Base-by-base conservation (phyloP, 1,140 invertebrate genomes). In the Laodelphax striatellus region DNA sequence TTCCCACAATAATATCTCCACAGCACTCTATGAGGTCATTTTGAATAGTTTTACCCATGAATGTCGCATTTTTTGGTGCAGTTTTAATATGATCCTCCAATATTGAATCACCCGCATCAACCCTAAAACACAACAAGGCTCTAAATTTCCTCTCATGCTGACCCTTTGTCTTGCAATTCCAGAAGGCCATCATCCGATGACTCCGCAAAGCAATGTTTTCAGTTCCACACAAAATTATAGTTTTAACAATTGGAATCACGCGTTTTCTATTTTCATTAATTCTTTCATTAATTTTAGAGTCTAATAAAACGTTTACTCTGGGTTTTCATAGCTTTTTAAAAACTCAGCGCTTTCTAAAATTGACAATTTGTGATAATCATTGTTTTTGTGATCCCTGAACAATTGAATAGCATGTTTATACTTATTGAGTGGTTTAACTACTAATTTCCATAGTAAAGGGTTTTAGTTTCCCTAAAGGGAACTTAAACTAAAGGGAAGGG, bases 111-210 rank as follows among this genome's bases (percentile, higher is more conserved):
- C 66, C 64, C 41, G 56, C 42, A 46, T 63, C 61, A 14, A 64
- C 55, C 54, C 63, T 43, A 55, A 64, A 64, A 17, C 60, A 3
- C 22, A 67, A 54, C 14, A 67, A 43, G 1, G 53, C 58, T 52
- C 64, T 55, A 52, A 67, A 67, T 44, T 65, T 67, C 10, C 66
- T 63, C 58, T 67, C 63, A 64, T 65, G 58, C 17, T 22, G 16
- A 28, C 14, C 46, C 52, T 58, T 38, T 52, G 22, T 46, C 41
- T 16, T 58, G 28, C 16, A n/a, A 17, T 41, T 57, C 16, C 28
- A 62, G 24, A 13, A 16, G 11, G 19, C 62, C 59, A 41, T 61
- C 58, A 57, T 61, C 64, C 62, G 5, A 53, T 64, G 64, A 19
- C 64, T 52, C 22, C 65, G 24, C 24, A 66, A 52, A 46, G 65